A percentile compares a stretch with the other conserved stretches of the same genome.
Evolutionary conservation across 2,113 vertebrate species (phyloP).

Genomic region (Rhodinocichla rosea): DNA sequence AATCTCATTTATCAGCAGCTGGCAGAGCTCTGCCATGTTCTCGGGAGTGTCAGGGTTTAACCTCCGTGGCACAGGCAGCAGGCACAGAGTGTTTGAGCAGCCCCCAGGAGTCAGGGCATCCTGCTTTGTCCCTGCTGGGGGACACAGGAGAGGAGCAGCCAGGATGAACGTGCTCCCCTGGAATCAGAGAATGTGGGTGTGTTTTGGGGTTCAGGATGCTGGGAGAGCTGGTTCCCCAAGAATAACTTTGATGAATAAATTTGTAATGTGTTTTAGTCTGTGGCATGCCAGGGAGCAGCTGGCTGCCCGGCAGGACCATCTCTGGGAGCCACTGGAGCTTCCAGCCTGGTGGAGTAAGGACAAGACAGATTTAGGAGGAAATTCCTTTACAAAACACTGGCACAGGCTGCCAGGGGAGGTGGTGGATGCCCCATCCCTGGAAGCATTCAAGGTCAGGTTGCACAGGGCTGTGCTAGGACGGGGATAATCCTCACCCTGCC

Average conservation of each 20-base stretch:
- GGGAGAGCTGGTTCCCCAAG: neutral
- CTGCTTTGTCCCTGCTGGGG: neutral
- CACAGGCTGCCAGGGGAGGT: neutral
- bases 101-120: neutral
- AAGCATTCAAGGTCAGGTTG: neutral
- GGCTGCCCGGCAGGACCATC: neutral
- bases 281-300: neutral
- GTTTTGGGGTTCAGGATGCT: neutral
- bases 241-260: neutral
- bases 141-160: neutral
- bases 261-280: neutral
- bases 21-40: neutral
- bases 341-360: neutral
- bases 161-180: accelerated
- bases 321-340: neutral
- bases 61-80: accelerated
- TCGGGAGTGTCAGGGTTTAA: neutral
- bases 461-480: neutral
- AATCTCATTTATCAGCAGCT: neutral
- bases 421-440: neutral
- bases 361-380: neutral
- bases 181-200: accelerated
- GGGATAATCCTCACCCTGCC: neutral
- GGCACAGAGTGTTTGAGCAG: neutral
- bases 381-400: neutral